Conservation (phyloP, 23 tunicate species). For the Trididemnum nubilum region DNA sequence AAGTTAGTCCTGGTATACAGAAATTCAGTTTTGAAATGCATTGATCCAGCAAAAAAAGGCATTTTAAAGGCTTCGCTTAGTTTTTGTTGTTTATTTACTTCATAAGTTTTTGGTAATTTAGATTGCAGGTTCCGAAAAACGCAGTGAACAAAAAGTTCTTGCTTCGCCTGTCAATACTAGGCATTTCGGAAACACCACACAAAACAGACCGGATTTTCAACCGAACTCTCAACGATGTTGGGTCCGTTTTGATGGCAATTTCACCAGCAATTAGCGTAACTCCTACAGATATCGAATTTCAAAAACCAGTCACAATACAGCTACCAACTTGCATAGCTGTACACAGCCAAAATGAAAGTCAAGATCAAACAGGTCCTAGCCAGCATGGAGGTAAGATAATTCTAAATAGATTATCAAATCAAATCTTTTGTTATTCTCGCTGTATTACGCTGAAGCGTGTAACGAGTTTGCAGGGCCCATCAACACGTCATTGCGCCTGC, state of each 20-base stretch:
- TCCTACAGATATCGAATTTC: slow-evolving; percentile 52
- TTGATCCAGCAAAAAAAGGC: too few species aligned
- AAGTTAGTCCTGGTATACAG: too few species aligned
- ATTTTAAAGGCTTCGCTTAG: too few species aligned
- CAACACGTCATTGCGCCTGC: too few species aligned
- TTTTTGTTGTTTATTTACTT: too few species aligned
- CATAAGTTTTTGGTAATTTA: too few species aligned
- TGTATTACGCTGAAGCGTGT: too few species aligned
- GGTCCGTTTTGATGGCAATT: slow-evolving; percentile 58
- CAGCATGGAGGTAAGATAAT: neutral
- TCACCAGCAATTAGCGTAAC: slow-evolving; percentile 70
- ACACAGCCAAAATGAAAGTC: slow-evolving; percentile 27
- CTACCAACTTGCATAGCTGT: slow-evolving; percentile 69
- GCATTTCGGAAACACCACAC: slow-evolving; percentile 67
- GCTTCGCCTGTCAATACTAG: slow-evolving; percentile 62
- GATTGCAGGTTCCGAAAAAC: slow-evolving; percentile 82
- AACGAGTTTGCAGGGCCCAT: too few species aligned
- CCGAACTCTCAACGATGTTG: slow-evolving; percentile 10
- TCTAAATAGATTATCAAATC: too few species aligned
- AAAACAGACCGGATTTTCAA: slow-evolving; percentile 50
- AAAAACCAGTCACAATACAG: slow-evolving; percentile 76
- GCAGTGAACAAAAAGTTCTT: slow-evolving; percentile 62
- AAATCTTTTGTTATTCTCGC: too few species aligned
- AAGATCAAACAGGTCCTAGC: neutral
- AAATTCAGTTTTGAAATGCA: too few species aligned